Conservation (phyloP, 1,140 invertebrate genomes). For the Sitophilus oryzae region DNA sequence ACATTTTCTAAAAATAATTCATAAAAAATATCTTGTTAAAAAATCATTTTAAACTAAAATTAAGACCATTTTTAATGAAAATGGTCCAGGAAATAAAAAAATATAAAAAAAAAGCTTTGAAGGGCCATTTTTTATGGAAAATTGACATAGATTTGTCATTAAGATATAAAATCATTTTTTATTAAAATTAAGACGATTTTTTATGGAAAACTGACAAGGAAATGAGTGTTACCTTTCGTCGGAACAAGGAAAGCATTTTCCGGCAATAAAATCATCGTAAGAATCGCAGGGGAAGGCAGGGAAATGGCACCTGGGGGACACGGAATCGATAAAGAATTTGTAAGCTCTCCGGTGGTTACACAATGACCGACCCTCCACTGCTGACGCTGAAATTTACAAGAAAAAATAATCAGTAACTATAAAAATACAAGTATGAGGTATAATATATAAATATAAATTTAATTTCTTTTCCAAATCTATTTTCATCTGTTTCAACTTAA, state of each 20-base stretch:
- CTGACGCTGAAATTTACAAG: slow-evolving; percentile 46
- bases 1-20: slow-evolving; percentile 49
- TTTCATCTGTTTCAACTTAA: too few relatives aligned
- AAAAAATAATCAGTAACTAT: slow-evolving; percentile 1
- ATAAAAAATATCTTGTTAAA: too few relatives aligned
- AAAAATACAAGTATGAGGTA: background rate
- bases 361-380: slow-evolving; percentile 78
- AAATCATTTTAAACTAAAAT: too few relatives aligned
- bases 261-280: slow-evolving; percentile 77
- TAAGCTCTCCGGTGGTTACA: slow-evolving; percentile 90
- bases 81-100: too few relatives aligned
- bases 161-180: too few relatives aligned
- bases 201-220: background rate
- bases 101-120: background rate
- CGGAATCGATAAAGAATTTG: slow-evolving; percentile 89
- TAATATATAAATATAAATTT: too few relatives aligned
- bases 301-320: slow-evolving; percentile 83
- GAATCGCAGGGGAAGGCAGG: slow-evolving; percentile 80
- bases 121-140: too few relatives aligned
- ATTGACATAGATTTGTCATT: too few relatives aligned
- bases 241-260: slow-evolving; percentile 65
- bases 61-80: too few relatives aligned
- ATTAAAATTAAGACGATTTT: background rate
- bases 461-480: too few relatives aligned
- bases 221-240: slow-evolving; percentile 43